phyloP scores from a whole-genome alignment of 2,113 vertebrate genomes.

The Peromyscus maniculatus region DNA sequence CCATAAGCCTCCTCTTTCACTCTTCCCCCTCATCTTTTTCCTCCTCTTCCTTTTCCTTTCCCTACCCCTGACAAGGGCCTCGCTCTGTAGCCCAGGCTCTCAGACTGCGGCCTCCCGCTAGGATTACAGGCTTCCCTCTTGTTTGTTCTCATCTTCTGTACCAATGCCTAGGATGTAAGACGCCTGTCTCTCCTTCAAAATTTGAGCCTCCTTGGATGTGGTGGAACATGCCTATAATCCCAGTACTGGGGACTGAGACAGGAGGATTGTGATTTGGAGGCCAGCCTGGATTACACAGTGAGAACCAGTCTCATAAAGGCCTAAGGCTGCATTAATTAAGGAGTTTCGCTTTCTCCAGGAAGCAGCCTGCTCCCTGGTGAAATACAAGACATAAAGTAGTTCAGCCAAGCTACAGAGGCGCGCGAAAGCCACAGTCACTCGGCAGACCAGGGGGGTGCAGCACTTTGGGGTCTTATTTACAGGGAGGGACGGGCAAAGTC shows the following conservation, averaged over 20 bases:
- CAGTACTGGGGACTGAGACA: not conserved
- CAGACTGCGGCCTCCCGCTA: too few relatives aligned
- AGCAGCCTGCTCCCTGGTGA: not conserved
- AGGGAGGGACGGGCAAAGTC: not conserved
- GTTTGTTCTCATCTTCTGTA: not conserved
- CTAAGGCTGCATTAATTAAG: not conserved
- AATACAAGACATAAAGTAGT: not conserved
- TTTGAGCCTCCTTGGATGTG: not conserved
- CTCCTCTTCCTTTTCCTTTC: not conserved
- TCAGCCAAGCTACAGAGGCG: not conserved
- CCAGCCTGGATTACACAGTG: not conserved
- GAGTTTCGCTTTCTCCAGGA: not conserved
- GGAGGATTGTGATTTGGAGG: not conserved
- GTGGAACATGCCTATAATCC: not conserved
- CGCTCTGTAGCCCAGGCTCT: not conserved
- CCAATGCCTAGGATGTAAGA: not conserved
- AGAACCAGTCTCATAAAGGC: not conserved
- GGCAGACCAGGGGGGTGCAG: not conserved
- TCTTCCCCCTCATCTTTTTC: not conserved
- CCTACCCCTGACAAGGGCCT: not conserved
- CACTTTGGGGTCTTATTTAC: accelerated
- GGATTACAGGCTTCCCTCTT: not conserved
- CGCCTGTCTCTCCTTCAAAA: not conserved
- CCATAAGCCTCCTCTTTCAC: not conserved
- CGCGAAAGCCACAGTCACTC: not conserved